Base-by-base conservation (phyloP, 2,113 vertebrate species). In the Microcebus murinus region DNA sequence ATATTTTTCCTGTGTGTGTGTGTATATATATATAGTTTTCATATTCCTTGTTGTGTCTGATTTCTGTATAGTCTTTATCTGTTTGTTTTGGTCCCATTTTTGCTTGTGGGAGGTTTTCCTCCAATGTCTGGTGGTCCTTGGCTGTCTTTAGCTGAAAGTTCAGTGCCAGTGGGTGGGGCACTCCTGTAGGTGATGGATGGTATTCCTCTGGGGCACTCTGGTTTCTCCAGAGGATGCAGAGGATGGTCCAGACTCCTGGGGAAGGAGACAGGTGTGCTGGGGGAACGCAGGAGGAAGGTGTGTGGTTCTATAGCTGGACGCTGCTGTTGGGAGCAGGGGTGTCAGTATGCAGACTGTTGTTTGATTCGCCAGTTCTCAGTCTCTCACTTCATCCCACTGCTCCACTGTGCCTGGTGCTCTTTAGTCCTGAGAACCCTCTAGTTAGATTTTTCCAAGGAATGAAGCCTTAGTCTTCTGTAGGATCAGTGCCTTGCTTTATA, bases 391-490 rank as follows among this genome's bases (percentile, higher is more conserved):
- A 52, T 90, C 39, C 20, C 14, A 6, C 25, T 68, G 73, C 42
- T 63, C 18, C 39, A 31, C 34, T 11, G 17, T 36, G 42, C 57
- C 17, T 23, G 34, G 13, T 65, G 15, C 73, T 84, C 71, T 67
- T 89, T 84, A 91, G 70, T 77, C 17, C 55, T 63, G 52, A 86
- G 42, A 89, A 55, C n/a, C 12, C 3, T 92, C 59, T 36, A 45
- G 29, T 86, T 52, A 61, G 27, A 4, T 39, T 86, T 86, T 45
- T 7, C 59, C 23, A 67, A 34, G 77, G 39, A 3, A 71, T 21
- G 42, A 85, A 71, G 59, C 29, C 55, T 52, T 91, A 4, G 45
- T 86, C 36, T 90, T 61, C 27, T 81, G 1, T 25, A 23, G 31
- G 21, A 10, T 77, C 63, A 29, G 36, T 68, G 42, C 42, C 36